Evolutionary conservation across 2,888 invertebrate genomes (phyloP).

Genomic region (Pyrrhia umbra): DNA sequence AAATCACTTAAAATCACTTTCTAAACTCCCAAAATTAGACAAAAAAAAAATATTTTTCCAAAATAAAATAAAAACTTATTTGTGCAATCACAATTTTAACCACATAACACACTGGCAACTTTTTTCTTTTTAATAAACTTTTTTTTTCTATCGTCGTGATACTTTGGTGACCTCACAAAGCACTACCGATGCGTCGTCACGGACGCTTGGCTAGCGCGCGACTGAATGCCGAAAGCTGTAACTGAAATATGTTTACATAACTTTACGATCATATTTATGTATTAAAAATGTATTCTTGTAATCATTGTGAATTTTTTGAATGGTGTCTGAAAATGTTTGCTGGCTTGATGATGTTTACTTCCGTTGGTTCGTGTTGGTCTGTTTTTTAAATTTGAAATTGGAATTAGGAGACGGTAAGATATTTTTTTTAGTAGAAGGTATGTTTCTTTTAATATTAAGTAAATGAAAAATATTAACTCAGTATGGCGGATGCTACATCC

Average conservation of each 20-base stretch:
- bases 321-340: slow-evolving; percentile 32
- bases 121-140: not conserved
- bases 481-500: too few relatives aligned
- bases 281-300: slow-evolving; percentile 52
- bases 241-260: slow-evolving; percentile 56
- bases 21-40: not conserved
- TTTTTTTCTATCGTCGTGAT: slow-evolving; percentile 25
- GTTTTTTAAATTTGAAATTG: slow-evolving; percentile 2
- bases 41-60: not conserved
- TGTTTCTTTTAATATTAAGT: not conserved
- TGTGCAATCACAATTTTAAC: slow-evolving; percentile 1
- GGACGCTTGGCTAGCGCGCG: slow-evolving; percentile 32
- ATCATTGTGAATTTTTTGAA: slow-evolving; percentile 45
- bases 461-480: too few relatives aligned
- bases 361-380: slow-evolving; percentile 1
- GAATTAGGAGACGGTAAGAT: not conserved
- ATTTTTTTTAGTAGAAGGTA: not conserved
- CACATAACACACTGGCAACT: slow-evolving; percentile 25
- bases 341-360: slow-evolving; percentile 13
- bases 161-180: slow-evolving; percentile 30
- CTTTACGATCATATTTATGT: slow-evolving; percentile 58
- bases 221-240: slow-evolving; percentile 53
- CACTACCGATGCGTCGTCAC: slow-evolving; percentile 39
- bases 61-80: not conserved
- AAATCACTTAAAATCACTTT: slow-evolving; percentile 8